Conservation (phyloP, 1,140 invertebrate genomes). For the Aphidius ervi region DNA sequence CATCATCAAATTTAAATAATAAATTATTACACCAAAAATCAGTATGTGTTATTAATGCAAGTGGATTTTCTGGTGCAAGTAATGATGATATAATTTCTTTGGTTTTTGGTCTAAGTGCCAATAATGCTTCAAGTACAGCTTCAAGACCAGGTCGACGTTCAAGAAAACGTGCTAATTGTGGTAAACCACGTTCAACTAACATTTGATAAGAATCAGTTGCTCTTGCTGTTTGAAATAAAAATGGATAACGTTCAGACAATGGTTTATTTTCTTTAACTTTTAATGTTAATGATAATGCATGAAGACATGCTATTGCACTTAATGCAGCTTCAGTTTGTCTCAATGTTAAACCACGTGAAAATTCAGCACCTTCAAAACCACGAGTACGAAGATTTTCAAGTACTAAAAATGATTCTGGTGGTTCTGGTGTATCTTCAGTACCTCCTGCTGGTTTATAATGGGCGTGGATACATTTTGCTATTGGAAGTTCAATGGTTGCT, state of each 20-base stretch:
- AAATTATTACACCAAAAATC: constrained; percentile 83
- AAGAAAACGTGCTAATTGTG: constrained; percentile 67
- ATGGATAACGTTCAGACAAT: constrained; percentile 65
- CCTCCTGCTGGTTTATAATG: constrained; percentile 56
- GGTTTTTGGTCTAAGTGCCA: constrained; percentile 56
- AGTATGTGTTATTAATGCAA: constrained; percentile 71
- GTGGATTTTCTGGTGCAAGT: constrained; percentile 61
- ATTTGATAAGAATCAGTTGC: constrained; percentile 75
- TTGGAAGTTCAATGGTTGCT: constrained; percentile 51
- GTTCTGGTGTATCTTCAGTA: constrained; percentile 52
- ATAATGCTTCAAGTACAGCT: constrained; percentile 53
- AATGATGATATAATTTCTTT: constrained; percentile 63
- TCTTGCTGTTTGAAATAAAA: constrained; percentile 70
- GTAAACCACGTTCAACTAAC: constrained; percentile 68
- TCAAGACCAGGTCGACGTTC: constrained; percentile 60
- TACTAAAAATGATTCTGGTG: constrained; percentile 62
- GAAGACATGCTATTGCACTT: constrained; percentile 65
- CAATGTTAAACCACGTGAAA: constrained; percentile 65
- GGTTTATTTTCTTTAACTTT: constrained; percentile 60
- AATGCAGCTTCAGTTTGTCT: constrained; percentile 64
- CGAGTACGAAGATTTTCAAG: constrained; percentile 58
- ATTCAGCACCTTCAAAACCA: constrained; percentile 58
- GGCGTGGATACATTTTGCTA: constrained; percentile 64
- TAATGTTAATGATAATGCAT: constrained; percentile 65
- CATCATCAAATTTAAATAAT: constrained; percentile 59